Conservation (phyloP, 2,113 vertebrate genomes). For the Anhinga rufa region DNA sequence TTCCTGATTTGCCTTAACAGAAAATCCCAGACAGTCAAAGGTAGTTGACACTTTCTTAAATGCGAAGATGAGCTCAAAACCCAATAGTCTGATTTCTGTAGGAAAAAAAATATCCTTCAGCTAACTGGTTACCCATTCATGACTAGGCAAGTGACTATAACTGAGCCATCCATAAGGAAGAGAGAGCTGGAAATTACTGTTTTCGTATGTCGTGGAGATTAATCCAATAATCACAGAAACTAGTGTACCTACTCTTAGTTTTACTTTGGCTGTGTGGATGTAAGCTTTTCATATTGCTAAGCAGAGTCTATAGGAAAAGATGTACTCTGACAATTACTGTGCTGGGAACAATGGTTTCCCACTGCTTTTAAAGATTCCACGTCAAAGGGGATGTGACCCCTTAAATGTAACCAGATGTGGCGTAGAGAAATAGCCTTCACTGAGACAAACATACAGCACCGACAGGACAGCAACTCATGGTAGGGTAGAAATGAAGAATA, state of each 20-base stretch:
- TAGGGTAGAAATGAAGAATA: background rate
- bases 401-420: background rate
- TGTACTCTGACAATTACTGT: background rate
- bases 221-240: background rate
- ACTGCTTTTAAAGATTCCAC: background rate
- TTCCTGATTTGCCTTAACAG: background rate
- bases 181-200: background rate
- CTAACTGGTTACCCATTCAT: background rate
- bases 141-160: background rate
- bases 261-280: background rate
- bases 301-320: background rate
- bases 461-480: background rate
- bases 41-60: background rate
- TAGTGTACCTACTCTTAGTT: background rate
- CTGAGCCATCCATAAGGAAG: background rate
- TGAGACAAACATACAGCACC: fast-evolving
- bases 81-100: background rate
- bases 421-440: background rate
- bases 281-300: background rate
- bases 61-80: background rate
- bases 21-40: background rate
- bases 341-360: background rate
- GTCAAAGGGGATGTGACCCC: background rate
- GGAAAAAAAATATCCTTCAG: background rate
- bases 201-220: fast-evolving